A percentile compares a stretch with the other conserved stretches of the same genome.
These are phyloP conservation scores for Prionace glauca DNA, from an alignment of 2,797 vertebrate genomes.

Conservation along the genomic window DNA sequence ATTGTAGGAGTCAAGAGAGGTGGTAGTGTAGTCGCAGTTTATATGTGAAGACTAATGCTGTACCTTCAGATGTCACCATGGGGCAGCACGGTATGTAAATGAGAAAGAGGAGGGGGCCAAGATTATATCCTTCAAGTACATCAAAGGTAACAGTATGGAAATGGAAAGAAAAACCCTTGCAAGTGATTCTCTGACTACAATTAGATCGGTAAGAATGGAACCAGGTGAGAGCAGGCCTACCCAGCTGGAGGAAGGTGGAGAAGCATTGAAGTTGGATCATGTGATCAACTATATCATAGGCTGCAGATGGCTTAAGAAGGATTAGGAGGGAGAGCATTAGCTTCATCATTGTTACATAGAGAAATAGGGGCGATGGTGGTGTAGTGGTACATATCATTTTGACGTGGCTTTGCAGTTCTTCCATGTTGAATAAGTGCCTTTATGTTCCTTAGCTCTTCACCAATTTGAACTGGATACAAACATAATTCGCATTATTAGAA, in stretches of 20 bases:
- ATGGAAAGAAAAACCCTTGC: not conserved
- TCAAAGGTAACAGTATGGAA: not conserved
- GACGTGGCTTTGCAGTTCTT: too few species aligned
- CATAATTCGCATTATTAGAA: too few species aligned
- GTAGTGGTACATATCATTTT: too few species aligned
- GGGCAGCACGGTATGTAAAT: not conserved
- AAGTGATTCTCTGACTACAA: not conserved
- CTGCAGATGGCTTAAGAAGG: too few species aligned
- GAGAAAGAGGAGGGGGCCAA: not conserved
- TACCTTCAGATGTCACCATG: not conserved
- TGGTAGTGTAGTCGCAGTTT: not conserved
- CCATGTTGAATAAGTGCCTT: too few species aligned
- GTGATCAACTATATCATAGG: not conserved
- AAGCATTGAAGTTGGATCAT: not conserved
- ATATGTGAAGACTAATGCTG: not conserved
- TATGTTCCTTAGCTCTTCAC: too few species aligned
- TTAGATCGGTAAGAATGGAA: not conserved
- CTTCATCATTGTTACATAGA: too few species aligned
- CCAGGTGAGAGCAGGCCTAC: not conserved
- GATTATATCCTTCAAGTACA: not conserved
- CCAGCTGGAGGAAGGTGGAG: not conserved
- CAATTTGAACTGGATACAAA: too few species aligned
- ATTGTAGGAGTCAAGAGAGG: not conserved
- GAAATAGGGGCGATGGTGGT: too few species aligned
- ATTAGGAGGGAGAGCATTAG: too few species aligned